phyloP scores from a whole-genome alignment of 2,888 invertebrate species.

The Metellina segmentata region DNA sequence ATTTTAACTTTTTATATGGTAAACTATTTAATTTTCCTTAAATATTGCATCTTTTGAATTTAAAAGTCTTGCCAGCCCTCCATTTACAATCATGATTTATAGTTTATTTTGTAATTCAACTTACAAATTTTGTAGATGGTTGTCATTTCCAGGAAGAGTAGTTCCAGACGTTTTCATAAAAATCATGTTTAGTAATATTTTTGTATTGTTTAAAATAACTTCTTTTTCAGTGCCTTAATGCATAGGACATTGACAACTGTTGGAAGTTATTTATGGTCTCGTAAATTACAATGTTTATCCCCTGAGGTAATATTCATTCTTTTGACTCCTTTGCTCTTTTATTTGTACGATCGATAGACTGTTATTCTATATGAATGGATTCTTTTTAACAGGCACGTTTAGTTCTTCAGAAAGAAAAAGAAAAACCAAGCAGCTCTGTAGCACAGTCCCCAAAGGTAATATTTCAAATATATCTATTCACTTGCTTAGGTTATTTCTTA shows the following conservation, averaged over 20 bases:
- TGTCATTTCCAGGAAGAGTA: not conserved
- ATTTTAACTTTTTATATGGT: not conserved
- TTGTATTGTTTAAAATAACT: conserved; percentile 5
- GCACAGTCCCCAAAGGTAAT: conserved; percentile 1
- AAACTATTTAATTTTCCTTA: not conserved
- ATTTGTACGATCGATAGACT: not conserved
- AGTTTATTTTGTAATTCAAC: too few species aligned
- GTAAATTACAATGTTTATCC: conserved; percentile 56
- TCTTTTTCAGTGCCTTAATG: conserved; percentile 73
- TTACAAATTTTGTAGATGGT: not conserved
- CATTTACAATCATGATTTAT: too few species aligned
- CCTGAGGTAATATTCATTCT: conserved; percentile 63
- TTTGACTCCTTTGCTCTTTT: not conserved
- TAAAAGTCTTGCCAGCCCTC: too few species aligned
- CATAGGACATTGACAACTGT: conserved; percentile 66
- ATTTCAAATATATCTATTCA: not conserved
- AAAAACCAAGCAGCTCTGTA: conserved; percentile 45
- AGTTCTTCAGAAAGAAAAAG: conserved; percentile 66
- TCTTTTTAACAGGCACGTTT: conserved; percentile 48
- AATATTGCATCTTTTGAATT: too few species aligned
- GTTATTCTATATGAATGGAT: not conserved
- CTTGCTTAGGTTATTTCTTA: too few species aligned
- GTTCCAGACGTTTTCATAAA: not conserved
- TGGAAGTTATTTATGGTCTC: conserved; percentile 74
- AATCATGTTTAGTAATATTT: not conserved